Percentiles rank a stretch among this genome's conserved stretches.
These are phyloP conservation scores for Pluvianellus socialis DNA, from an alignment of 2,113 vertebrate genomes.

Conservation along the genomic window DNA sequence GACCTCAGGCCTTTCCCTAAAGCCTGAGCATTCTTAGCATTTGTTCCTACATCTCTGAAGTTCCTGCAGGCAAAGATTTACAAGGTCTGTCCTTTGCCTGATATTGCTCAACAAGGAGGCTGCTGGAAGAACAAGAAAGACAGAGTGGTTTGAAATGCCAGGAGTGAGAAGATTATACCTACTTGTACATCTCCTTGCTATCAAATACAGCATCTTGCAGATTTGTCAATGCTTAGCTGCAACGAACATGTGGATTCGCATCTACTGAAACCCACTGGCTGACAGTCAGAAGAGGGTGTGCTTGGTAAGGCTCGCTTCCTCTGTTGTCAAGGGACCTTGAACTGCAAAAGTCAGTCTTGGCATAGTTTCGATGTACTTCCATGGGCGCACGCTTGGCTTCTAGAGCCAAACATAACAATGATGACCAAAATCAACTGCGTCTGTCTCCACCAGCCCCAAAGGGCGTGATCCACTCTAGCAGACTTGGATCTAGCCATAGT, in stretches of 20 bases:
- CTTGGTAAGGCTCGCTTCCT: not conserved
- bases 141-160: not conserved
- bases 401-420: not conserved
- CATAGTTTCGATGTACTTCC: not conserved
- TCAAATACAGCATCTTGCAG: not conserved
- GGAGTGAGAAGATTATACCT: not conserved
- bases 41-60: conserved; percentile 46
- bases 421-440: not conserved
- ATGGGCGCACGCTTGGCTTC: not conserved
- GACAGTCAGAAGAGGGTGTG: not conserved
- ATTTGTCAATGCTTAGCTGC: not conserved
- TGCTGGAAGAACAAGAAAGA: conserved; percentile 54
- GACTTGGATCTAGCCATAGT: not conserved
- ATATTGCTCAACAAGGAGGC: conserved; percentile 28
- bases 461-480: rapidly evolving
- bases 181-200: not conserved
- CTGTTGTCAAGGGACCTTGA: not conserved
- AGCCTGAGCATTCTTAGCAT: conserved; percentile 47
- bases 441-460: not conserved
- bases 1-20: not conserved
- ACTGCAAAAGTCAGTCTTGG: not conserved
- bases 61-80: conserved; percentile 37
- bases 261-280: not conserved
- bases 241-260: rapidly evolving
- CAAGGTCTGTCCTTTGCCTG: conserved; percentile 27